Evolutionary conservation across 2,113 vertebrate species (phyloP), one percentile per base, ranked within the genome.

Genomic region (Tretioscincus oriximinensis): DNA sequence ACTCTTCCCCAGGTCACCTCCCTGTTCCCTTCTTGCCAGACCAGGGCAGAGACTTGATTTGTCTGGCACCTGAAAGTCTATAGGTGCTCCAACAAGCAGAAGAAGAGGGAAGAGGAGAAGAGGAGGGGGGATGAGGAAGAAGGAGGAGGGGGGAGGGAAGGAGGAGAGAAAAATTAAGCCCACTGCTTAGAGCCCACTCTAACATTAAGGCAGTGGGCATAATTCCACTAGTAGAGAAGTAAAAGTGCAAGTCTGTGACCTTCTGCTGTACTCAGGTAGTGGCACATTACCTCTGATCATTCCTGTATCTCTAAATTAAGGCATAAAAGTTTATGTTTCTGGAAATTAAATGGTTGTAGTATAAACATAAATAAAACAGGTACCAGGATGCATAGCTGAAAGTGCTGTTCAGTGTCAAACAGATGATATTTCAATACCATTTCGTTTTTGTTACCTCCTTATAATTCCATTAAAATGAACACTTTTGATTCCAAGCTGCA

Each of bases 311-410:
- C 71, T 83, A 74, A 83, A 78, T 73, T 31, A 84, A 60, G 54
- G 35, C 49, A 74, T 78, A 78, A 60, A 73, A 78, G n/a, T 58
- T 78, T 67, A 73, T 73, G 51, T 63, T 69, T 79, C 54, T 74
- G 63, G 41, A 75, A 79, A 84, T 79, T 79, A 84, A 84, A 75
- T 69, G 10, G 77, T 63, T 74, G 41, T 68, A 61, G 21, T 69
- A 75, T 61, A 79, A 84, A 84, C 64, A 81, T 81, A 76, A 81
- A 76, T 81, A 81, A 76, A 70, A 21, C 54, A 65, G 49, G 14
- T 73, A 31, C 26, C 70, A 60, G 67, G 41, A 7, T 26, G 16
- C 47, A 60, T 47, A 67, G 69, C 31, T 78, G 49, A 63, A 54
- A 73, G 67, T 67, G 76, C 63, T 74, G 2, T 35, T 61, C 66